Conservation (phyloP, 2,113 vertebrate species). For the Uria lomvia region DNA sequence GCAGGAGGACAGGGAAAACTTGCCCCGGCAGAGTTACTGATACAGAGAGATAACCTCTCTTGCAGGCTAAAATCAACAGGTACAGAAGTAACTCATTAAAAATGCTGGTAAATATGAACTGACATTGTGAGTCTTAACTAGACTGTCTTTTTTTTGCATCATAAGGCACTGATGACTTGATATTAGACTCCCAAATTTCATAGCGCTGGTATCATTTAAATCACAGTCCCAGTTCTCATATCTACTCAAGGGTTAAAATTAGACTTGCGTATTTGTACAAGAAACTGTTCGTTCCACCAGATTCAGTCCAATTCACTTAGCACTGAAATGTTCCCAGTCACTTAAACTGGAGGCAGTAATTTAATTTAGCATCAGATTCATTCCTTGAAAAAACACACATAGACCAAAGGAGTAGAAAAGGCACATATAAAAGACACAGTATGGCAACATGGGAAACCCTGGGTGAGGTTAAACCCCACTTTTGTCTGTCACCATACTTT, state of each 20-base stretch:
- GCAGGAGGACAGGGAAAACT: not conserved
- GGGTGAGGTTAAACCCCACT: not conserved
- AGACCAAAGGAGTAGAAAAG: not conserved
- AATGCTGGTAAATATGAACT: not conserved
- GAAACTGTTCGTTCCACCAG: not conserved
- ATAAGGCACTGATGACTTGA: not conserved
- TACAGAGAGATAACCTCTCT: not conserved
- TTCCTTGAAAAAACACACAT: not conserved
- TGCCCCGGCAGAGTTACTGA: not conserved
- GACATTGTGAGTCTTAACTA: not conserved
- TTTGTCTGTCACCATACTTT: not conserved
- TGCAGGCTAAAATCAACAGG: not conserved
- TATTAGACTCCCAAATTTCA: not conserved
- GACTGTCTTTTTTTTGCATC: not conserved
- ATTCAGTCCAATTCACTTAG: not conserved
- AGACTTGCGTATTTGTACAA: not conserved
- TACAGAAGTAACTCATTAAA: not conserved
- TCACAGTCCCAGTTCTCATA: not conserved
- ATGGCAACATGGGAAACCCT: not conserved
- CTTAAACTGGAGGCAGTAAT: not conserved
- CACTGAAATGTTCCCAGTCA: not conserved
- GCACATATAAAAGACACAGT: not conserved
- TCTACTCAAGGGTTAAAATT: not conserved
- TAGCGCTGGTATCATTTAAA: not conserved
- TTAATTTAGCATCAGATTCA: not conserved